Conservation (phyloP, 2,797 vertebrate genomes). For the Pangasius mekongensis region DNA sequence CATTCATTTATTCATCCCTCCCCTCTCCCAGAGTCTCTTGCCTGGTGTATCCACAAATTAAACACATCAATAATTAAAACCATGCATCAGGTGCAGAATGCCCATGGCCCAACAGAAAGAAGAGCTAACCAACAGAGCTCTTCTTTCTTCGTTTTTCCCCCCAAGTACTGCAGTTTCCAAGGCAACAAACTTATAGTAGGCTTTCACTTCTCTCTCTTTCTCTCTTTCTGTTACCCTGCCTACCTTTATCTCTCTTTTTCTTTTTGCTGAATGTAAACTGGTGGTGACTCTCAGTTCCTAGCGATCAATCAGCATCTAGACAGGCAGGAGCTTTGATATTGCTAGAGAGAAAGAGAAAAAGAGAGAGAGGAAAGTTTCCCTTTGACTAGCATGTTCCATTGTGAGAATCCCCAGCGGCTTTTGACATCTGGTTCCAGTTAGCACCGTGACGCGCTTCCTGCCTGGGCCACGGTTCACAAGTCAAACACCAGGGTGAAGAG, state of each 20-base stretch:
- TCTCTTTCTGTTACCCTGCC: constrained; percentile 40
- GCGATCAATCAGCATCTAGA: constrained; percentile 55
- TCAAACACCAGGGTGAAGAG: constrained; percentile 64
- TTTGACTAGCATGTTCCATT: constrained; percentile 75
- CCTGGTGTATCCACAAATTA: constrained; percentile 55
- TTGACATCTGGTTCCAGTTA: constrained; percentile 85
- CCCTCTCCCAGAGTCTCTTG: constrained; percentile 36
- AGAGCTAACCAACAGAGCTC: constrained; percentile 45
- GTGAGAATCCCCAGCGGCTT: constrained; percentile 79
- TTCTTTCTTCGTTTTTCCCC: constrained; percentile 37
- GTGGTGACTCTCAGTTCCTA: constrained; percentile 48
- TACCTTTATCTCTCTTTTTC: constrained; percentile 47
- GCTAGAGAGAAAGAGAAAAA: constrained; percentile 41
- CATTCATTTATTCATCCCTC: constrained; percentile 44
- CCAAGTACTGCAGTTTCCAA: constrained; percentile 53
- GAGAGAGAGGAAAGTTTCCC: constrained; percentile 56
- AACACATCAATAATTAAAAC: constrained; percentile 59
- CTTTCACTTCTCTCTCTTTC: constrained; percentile 41
- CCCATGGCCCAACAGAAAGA: constrained; percentile 43
- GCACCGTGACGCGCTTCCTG: constrained; percentile 82
- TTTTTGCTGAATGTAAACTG: constrained; percentile 43
- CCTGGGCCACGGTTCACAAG: constrained; percentile 70
- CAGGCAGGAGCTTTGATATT: constrained; percentile 57
- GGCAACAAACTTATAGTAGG: constrained; percentile 58
- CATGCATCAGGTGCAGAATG: constrained; percentile 56